Conservation (phyloP, 1,140 invertebrate species). For the Cheumatopsyche charites region DNA sequence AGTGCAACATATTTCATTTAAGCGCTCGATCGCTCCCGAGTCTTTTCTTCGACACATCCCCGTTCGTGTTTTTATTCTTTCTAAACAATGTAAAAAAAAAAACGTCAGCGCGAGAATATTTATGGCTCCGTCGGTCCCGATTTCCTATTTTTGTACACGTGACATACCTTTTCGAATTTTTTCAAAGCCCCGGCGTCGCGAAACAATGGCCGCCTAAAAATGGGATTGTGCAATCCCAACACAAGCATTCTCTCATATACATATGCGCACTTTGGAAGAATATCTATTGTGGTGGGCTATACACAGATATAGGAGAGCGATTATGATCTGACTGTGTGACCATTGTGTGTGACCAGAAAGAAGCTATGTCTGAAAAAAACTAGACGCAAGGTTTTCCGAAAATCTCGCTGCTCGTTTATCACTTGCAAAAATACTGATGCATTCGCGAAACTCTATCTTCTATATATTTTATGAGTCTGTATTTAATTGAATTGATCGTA, state of each 20-base stretch:
- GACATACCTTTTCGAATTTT: conserved; percentile 30
- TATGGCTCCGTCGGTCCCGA: conserved; percentile 1
- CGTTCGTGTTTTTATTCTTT: no score
- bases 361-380: no score
- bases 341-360: conserved; percentile 28
- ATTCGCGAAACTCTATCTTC: no score
- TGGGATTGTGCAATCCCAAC: conserved; percentile 26
- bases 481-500: no score
- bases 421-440: no score
- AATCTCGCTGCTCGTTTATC: conserved; percentile 17
- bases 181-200: neutral
- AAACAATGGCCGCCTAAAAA: conserved; percentile 27
- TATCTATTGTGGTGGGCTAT: no score
- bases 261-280: no score
- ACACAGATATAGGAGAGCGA: conserved; percentile 30
- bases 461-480: no score
- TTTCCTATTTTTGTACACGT: conserved; percentile 17
- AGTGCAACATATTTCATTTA: no score
- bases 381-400: conserved; percentile 5
- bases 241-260: no score
- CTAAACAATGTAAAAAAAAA: neutral
- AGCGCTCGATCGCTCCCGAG: no score
- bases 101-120: neutral
- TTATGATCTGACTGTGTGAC: conserved; percentile 27
- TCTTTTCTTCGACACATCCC: no score